These are phyloP conservation scores for Sepiola atlantica DNA, from an alignment of 2,888 invertebrate species.

Conservation along the genomic window DNA sequence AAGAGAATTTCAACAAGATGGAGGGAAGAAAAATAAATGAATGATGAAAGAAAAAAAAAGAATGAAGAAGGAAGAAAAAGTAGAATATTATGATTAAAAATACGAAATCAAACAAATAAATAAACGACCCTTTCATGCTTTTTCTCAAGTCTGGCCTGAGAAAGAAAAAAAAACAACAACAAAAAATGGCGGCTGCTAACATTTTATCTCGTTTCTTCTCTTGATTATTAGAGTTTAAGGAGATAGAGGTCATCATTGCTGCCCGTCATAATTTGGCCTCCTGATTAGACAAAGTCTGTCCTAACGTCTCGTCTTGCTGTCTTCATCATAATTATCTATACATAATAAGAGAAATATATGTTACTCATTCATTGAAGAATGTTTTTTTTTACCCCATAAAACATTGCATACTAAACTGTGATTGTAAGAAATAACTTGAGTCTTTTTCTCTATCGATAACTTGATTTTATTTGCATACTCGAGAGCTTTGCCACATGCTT, in stretches of 20 bases:
- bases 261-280: background rate
- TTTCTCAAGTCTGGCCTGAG: background rate
- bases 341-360: background rate
- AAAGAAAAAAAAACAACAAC: background rate
- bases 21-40: background rate
- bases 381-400: background rate
- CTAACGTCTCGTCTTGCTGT: background rate
- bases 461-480: no score
- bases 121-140: background rate
- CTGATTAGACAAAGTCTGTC: background rate
- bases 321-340: conserved; percentile 20
- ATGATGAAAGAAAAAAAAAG: background rate
- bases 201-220: background rate
- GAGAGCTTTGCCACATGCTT: no score
- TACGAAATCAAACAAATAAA: background rate
- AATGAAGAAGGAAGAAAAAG: background rate
- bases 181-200: background rate
- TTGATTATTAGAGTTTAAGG: background rate
- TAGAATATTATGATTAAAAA: background rate
- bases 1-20: background rate
- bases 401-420: background rate
- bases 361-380: background rate
- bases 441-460: background rate
- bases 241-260: background rate
- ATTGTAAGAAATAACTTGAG: background rate